Conservation (phyloP, 2,888 invertebrate genomes). For the Spilosoma lubricipeda region DNA sequence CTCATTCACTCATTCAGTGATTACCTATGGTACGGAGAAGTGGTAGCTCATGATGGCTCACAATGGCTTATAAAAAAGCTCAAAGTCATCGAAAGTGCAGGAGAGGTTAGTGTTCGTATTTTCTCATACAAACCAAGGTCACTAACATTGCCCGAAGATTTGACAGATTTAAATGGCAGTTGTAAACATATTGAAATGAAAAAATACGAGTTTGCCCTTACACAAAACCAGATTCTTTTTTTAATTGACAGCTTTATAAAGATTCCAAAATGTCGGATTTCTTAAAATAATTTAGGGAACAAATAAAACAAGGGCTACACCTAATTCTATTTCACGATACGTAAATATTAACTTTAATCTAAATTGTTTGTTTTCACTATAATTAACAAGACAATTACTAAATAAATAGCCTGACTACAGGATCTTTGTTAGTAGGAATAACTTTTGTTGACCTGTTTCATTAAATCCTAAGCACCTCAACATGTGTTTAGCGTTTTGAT, state of each 20-base stretch:
- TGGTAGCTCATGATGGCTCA: too few species aligned
- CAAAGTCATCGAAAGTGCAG: too few species aligned
- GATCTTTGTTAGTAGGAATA: conserved; percentile 20
- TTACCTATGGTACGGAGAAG: too few species aligned
- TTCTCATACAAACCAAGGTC: too few species aligned
- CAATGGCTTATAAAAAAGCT: too few species aligned
- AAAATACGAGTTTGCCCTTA: background rate
- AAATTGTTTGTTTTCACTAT: background rate
- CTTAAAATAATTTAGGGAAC: background rate
- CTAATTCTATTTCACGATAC: background rate
- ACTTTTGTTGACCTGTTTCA: conserved; percentile 25
- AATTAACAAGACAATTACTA: conserved; percentile 10
- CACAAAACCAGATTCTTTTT: background rate
- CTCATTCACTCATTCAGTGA: too few species aligned
- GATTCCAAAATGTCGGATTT: background rate
- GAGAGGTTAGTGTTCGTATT: too few species aligned
- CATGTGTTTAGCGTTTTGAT: conserved; percentile 8
- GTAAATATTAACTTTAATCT: background rate
- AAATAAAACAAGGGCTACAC: background rate
- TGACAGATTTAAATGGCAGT: too few species aligned
- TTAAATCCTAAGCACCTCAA: conserved; percentile 30
- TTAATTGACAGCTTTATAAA: background rate
- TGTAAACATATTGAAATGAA: background rate
- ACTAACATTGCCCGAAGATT: too few species aligned
- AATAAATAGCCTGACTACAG: conserved; percentile 2